These are phyloP conservation scores for Xyrichtys novacula DNA, from an alignment of 2,797 vertebrate genomes.

Conservation along the genomic window DNA sequence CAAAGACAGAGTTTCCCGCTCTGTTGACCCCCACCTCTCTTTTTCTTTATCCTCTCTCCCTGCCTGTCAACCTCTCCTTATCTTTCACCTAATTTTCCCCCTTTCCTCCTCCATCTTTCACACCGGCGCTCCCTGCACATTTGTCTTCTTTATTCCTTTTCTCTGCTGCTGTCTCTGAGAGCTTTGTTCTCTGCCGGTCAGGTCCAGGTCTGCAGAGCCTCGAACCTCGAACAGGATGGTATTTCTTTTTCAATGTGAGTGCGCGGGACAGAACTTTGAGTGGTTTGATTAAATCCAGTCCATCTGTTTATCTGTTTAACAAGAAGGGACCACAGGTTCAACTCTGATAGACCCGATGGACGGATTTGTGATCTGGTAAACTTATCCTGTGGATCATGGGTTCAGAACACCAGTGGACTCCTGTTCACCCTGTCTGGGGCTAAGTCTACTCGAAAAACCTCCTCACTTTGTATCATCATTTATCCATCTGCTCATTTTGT, in stretches of 20 bases:
- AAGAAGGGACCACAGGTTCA: too few relatives aligned
- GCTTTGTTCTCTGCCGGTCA: conserved; percentile 28
- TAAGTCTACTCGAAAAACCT: too few relatives aligned
- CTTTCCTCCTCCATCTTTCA: conserved; percentile 16
- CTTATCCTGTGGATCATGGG: too few relatives aligned
- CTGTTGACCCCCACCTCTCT: conserved; percentile 19
- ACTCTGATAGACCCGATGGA: too few relatives aligned
- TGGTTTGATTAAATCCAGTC: too few relatives aligned
- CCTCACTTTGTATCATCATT: too few relatives aligned
- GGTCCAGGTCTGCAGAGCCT: conserved; percentile 46
- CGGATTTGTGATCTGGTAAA: too few relatives aligned
- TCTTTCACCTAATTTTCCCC: conserved; percentile 10
- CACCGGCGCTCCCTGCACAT: background rate
- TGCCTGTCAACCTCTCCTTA: conserved; percentile 38
- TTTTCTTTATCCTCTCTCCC: conserved; percentile 10
- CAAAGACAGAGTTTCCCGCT: conserved; percentile 41
- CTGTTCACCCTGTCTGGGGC: too few relatives aligned
- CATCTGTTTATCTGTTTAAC: too few relatives aligned
- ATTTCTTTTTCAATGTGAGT: conserved; percentile 19
- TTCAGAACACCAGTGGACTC: too few relatives aligned
- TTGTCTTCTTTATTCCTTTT: background rate
- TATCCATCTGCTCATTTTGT: too few relatives aligned
- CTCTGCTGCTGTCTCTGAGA: conserved; percentile 1
- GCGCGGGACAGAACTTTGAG: too few relatives aligned
- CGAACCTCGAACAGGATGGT: conserved; percentile 11